Conservation (phyloP, 2,888 invertebrate species). For the Acronicta psi region DNA sequence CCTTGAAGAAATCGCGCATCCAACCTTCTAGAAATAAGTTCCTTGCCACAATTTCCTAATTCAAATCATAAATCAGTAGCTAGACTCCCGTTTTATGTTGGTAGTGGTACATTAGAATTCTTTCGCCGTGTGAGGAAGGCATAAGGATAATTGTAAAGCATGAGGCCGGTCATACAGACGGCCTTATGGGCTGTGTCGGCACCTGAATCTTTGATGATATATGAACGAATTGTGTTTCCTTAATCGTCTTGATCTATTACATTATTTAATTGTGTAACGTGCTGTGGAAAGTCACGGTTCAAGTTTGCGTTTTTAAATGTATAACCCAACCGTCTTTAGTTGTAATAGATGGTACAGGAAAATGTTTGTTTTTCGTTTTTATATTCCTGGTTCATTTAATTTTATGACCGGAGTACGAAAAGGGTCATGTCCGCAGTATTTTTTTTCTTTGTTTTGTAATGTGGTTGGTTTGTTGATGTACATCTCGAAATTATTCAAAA, state of each 20-base stretch:
- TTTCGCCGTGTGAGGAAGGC: conserved; percentile 67
- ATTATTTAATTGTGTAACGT: conserved; percentile 33
- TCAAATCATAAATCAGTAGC: conserved; percentile 40
- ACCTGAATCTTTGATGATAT: conserved; percentile 72
- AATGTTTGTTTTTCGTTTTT: conserved; percentile 29
- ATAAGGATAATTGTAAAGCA: conserved; percentile 72
- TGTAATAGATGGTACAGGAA: conserved; percentile 38
- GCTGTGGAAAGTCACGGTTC: conserved; percentile 50
- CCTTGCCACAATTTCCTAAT: conserved; percentile 51
- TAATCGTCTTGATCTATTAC: conserved; percentile 44
- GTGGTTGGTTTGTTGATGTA: too few relatives aligned
- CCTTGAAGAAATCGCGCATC: conserved; percentile 42
- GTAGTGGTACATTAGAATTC: conserved; percentile 49
- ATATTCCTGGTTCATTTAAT: neutral
- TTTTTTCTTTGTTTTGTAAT: neutral
- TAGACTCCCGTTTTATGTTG: conserved; percentile 19
- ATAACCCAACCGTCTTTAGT: conserved; percentile 7
- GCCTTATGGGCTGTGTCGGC: conserved; percentile 59
- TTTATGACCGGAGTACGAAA: neutral
- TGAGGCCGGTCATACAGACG: conserved; percentile 60
- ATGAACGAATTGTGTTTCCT: conserved; percentile 65
- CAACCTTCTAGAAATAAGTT: conserved; percentile 39
- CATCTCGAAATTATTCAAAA: too few relatives aligned
- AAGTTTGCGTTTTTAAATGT: conserved; percentile 28
- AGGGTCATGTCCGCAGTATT: conserved; percentile 11